phyloP scores from a whole-genome alignment of 2,797 vertebrate genomes.

The Epinephelus malabaricus region DNA sequence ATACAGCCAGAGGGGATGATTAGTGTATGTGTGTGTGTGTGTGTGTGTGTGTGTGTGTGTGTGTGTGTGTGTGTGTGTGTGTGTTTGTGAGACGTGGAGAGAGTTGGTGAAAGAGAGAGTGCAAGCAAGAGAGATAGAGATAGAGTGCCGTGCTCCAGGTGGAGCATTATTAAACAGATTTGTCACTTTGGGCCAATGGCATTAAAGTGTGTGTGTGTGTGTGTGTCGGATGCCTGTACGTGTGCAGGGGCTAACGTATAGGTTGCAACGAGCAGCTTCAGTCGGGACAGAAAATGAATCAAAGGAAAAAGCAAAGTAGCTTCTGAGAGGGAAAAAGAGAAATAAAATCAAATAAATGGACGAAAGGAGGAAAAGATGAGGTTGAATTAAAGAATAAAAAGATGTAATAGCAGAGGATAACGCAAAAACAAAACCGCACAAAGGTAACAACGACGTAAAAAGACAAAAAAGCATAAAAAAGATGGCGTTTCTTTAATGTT shows the following conservation, averaged over 20 bases:
- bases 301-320: not conserved
- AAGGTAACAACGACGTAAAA: not conserved
- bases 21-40: constrained; percentile 51
- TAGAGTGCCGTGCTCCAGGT: constrained; percentile 69
- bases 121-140: constrained; percentile 40
- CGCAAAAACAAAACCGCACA: not conserved
- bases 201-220: constrained; percentile 40
- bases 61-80: constrained; percentile 17
- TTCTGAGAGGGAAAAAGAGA: not conserved
- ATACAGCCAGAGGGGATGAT: constrained; percentile 73
- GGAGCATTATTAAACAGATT: constrained; percentile 83
- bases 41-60: constrained; percentile 32
- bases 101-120: not conserved
- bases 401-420: no score
- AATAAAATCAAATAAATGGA: not conserved
- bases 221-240: constrained; percentile 7
- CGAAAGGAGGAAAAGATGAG: not conserved
- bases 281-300: not conserved
- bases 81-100: not conserved
- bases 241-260: not conserved
- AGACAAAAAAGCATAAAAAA: not conserved
- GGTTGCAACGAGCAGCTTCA: constrained; percentile 11
- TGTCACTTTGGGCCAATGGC: constrained; percentile 76
- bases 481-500: not conserved
- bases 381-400: no score